These are phyloP conservation scores for Saxidomus purpurata DNA, from an alignment of 1,140 invertebrate genomes.

Conservation along the genomic window DNA sequence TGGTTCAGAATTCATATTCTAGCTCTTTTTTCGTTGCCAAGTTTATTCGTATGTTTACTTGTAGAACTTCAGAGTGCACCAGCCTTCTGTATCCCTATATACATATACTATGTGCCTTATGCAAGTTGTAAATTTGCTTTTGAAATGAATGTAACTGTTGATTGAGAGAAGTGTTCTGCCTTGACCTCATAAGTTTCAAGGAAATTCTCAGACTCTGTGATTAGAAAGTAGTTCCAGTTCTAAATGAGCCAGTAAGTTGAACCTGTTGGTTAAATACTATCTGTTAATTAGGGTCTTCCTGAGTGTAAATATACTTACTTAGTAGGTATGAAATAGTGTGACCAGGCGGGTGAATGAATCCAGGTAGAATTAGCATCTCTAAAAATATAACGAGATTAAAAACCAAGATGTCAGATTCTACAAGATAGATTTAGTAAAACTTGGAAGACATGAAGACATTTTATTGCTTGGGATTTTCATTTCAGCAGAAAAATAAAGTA, in stretches of 20 bases:
- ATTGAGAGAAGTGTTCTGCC: background rate
- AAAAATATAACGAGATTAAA: constrained; percentile 3
- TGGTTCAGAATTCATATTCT: background rate
- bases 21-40: background rate
- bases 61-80: background rate
- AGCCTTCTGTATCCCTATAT: background rate
- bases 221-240: too few relatives aligned
- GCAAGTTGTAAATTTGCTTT: constrained; percentile 51
- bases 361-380: constrained; percentile 2
- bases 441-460: background rate
- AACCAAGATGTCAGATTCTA: constrained; percentile 23
- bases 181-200: background rate
- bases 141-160: background rate
- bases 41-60: background rate
- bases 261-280: too few relatives aligned
- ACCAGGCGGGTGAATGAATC: background rate
- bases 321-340: background rate
- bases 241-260: too few relatives aligned
- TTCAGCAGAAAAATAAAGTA: too few relatives aligned
- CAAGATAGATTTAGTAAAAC: background rate
- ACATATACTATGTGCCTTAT: constrained; percentile 9
- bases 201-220: background rate
- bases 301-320: background rate
- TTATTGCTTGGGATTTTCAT: too few relatives aligned
- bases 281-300: background rate